Percentiles rank a stretch among this genome's conserved stretches.
Conservation (phyloP, 2,888 invertebrate species). For the Agrochola circellaris region DNA sequence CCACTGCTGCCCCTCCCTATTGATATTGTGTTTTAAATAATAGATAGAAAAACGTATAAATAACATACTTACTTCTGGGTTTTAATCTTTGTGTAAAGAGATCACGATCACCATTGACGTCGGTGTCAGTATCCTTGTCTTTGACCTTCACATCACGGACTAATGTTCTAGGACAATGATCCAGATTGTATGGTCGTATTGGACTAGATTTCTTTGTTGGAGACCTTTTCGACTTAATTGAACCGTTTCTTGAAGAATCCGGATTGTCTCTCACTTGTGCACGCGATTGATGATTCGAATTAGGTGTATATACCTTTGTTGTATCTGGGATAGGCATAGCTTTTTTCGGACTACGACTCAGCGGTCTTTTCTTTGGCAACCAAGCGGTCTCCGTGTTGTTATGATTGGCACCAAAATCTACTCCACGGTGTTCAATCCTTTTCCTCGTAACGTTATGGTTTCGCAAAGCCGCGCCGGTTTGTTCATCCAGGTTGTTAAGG, state of each 20-base stretch:
- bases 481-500: constrained; percentile 94
- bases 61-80: constrained; percentile 78
- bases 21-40: constrained; percentile 48
- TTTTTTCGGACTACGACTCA: constrained; percentile 72
- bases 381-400: constrained; percentile 69
- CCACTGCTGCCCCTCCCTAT: no score
- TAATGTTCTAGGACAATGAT: constrained; percentile 78
- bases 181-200: constrained; percentile 67
- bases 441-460: constrained; percentile 78
- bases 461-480: constrained; percentile 92
- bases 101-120: constrained; percentile 66
- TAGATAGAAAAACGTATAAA: neutral
- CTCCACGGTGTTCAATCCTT: constrained; percentile 70
- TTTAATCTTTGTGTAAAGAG: constrained; percentile 69
- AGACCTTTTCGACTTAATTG: constrained; percentile 65
- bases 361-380: constrained; percentile 72
- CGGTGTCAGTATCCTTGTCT: constrained; percentile 41
- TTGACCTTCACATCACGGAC: constrained; percentile 74
- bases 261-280: constrained; percentile 67
- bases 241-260: constrained; percentile 56
- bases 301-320: constrained; percentile 66
- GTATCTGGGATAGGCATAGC: constrained; percentile 70
- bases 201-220: constrained; percentile 69
- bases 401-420: constrained; percentile 57
- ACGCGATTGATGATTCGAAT: constrained; percentile 61